phyloP scores from a whole-genome alignment of 2,113 vertebrate species.

The Rhea pennata region DNA sequence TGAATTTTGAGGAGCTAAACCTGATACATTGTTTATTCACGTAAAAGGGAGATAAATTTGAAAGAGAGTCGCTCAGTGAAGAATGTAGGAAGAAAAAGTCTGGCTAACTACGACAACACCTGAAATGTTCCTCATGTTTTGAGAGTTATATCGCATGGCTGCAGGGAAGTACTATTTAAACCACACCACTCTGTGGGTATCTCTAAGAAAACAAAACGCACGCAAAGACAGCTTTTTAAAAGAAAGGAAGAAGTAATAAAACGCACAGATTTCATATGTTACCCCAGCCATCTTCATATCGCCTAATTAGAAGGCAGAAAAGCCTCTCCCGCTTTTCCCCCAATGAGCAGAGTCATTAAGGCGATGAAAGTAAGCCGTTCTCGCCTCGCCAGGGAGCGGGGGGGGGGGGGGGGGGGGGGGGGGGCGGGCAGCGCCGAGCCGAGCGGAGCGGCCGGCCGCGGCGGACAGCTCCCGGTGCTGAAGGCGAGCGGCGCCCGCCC shows the following conservation, averaged over 20 bases:
- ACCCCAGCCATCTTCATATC: slow-evolving; percentile 20
- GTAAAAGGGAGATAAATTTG: background rate
- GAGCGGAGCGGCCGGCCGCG: background rate
- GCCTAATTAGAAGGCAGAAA: background rate
- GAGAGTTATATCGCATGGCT: background rate
- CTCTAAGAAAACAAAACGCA: background rate
- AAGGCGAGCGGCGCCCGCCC: slow-evolving; percentile 54
- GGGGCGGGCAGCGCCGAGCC: too few species aligned
- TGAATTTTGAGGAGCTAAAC: background rate
- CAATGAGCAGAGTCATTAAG: slow-evolving; percentile 17
- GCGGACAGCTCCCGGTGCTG: slow-evolving; percentile 89
- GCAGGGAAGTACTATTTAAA: background rate
- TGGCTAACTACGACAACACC: background rate
- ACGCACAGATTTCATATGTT: background rate
- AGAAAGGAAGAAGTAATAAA: background rate
- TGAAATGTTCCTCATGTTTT: background rate
- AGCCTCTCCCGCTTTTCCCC: slow-evolving; percentile 6
- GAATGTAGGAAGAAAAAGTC: background rate
- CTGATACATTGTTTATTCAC: background rate
- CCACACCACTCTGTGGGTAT: background rate
- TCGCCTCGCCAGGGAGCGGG: background rate
- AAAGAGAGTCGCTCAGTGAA: background rate
- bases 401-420: too few species aligned
- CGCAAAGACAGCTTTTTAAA: background rate
- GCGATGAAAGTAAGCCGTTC: slow-evolving; percentile 46